phyloP scores from a whole-genome alignment of 1,140 invertebrate genomes.

The Hylyphantes graminicola region DNA sequence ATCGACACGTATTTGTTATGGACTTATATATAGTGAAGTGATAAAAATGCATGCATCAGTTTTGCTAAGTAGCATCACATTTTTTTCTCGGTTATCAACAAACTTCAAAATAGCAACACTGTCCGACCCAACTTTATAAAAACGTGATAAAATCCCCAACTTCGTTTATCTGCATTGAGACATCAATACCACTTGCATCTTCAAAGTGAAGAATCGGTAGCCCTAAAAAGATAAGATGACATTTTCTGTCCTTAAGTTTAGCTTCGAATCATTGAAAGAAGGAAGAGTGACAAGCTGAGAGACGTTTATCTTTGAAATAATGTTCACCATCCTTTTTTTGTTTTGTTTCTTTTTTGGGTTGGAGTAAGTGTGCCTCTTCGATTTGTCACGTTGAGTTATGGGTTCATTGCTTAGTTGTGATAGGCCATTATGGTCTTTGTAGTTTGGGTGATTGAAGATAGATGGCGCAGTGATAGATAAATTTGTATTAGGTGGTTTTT shows the following conservation, averaged over 20 bases:
- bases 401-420: conserved; percentile 30
- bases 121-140: no score
- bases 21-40: no score
- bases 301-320: conserved; percentile 30
- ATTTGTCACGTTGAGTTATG: conserved; percentile 49
- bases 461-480: neutral
- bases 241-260: neutral
- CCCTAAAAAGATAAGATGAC: conserved; percentile 43
- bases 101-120: no score
- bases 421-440: conserved; percentile 9
- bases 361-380: neutral
- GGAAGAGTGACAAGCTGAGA: conserved; percentile 21
- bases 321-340: neutral
- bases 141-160: no score
- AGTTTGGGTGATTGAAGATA: neutral
- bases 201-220: neutral
- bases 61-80: no score
- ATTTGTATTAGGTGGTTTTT: no score
- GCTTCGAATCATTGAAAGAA: conserved; percentile 12
- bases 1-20: no score
- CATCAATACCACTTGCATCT: no score
- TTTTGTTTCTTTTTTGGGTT: no score
- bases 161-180: no score
- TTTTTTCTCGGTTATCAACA: no score
- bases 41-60: no score